phyloP scores from a whole-genome alignment of 2,797 vertebrate genomes.

The Percopsis omiscomaycus region DNA sequence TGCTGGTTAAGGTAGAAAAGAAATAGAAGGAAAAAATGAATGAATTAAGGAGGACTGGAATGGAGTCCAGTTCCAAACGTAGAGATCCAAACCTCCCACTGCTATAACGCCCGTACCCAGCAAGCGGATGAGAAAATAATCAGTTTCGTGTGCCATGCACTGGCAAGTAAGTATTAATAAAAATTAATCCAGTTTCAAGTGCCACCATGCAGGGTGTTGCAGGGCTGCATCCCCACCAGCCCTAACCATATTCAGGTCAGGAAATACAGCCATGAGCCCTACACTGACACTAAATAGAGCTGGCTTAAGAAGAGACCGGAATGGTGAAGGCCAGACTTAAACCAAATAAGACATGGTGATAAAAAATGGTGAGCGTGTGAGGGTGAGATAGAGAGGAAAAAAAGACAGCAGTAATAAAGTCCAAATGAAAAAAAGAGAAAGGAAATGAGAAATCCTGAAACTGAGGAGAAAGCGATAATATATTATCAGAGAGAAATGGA shows the following conservation, averaged over 20 bases:
- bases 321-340: constrained; percentile 4
- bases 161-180: constrained; percentile 59
- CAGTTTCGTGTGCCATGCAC: constrained; percentile 66
- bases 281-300: constrained; percentile 47
- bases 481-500: too few species aligned
- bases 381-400: not conserved
- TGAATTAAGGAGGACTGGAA: constrained; percentile 37
- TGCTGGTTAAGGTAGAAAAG: too few species aligned
- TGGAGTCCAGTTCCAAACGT: constrained; percentile 37
- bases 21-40: constrained; percentile 26
- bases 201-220: constrained; percentile 69
- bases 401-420: too few species aligned
- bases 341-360: not conserved
- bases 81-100: constrained; percentile 81
- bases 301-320: constrained; percentile 24
- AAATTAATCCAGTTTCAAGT: constrained; percentile 65
- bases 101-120: constrained; percentile 69
- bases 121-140: constrained; percentile 60
- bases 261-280: constrained; percentile 29
- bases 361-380: not conserved
- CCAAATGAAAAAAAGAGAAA: not conserved
- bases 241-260: constrained; percentile 57
- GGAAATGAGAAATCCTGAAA: not conserved
- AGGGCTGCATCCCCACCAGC: constrained; percentile 71
- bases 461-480: too few species aligned